phyloP scores from a whole-genome alignment of 2,888 invertebrate species.

The Hermaeophaga mercurialis region DNA sequence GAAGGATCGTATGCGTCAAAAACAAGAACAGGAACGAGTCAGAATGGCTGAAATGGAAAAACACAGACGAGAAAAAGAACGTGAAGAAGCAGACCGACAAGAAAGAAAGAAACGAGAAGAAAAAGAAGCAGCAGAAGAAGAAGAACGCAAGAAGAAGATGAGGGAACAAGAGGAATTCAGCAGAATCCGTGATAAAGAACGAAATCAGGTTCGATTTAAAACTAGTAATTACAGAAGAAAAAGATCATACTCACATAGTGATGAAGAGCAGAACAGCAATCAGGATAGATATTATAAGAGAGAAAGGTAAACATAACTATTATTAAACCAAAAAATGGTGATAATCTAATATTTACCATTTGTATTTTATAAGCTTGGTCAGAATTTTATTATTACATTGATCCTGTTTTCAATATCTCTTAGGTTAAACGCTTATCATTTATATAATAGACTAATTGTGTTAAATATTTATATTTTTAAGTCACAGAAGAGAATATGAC shows the following conservation, averaged over 20 bases:
- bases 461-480: too few relatives aligned
- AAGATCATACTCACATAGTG: constrained; percentile 31
- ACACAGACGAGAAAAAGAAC: constrained; percentile 53
- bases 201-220: constrained; percentile 49
- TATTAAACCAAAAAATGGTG: too few relatives aligned
- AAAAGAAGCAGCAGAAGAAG: constrained; percentile 48
- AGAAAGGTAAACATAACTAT: constrained; percentile 33
- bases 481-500: constrained; percentile 4
- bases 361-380: too few relatives aligned
- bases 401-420: too few relatives aligned
- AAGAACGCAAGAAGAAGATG: constrained; percentile 46
- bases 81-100: constrained; percentile 43
- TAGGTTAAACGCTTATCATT: too few relatives aligned
- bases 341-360: too few relatives aligned
- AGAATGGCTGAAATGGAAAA: constrained; percentile 52
- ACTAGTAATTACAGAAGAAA: constrained; percentile 45
- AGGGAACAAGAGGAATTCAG: constrained; percentile 53
- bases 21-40: constrained; percentile 58
- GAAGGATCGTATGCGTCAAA: constrained; percentile 61
- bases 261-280: constrained; percentile 32
- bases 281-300: constrained; percentile 23
- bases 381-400: too few relatives aligned
- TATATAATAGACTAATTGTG: too few relatives aligned
- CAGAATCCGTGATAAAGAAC: constrained; percentile 51
- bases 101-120: constrained; percentile 54